Conservation (phyloP, 2,113 vertebrate genomes). For the Capra hircus region DNA sequence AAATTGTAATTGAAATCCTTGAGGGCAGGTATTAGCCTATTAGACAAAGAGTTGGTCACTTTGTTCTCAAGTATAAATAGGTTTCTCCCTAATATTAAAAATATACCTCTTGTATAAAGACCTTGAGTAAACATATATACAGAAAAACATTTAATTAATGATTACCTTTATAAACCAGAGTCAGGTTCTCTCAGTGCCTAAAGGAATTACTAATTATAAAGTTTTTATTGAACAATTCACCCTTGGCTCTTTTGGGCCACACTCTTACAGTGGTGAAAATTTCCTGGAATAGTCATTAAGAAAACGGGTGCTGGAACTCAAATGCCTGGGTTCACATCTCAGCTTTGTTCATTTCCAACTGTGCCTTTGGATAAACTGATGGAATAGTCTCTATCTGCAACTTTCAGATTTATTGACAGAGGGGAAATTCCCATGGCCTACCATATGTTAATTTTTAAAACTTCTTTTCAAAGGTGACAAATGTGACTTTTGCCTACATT, state of each 20-base stretch:
- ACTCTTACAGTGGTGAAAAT: not conserved
- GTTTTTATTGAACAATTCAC: not conserved
- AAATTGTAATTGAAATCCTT: not conserved
- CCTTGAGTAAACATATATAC: not conserved
- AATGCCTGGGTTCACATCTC: not conserved
- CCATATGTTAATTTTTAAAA: not conserved
- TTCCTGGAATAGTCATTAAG: not conserved
- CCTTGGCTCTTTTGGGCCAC: not conserved
- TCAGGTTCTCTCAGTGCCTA: not conserved
- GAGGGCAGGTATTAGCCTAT: not conserved
- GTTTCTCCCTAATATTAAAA: not conserved
- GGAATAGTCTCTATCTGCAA: not conserved
- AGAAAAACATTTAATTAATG: not conserved
- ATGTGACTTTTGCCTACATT: not conserved
- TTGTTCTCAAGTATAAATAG: not conserved
- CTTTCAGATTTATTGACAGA: not conserved
- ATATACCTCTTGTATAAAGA: not conserved
- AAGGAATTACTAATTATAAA: not conserved
- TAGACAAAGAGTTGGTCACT: not conserved
- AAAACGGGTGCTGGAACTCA: not conserved
- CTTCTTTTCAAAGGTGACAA: not conserved
- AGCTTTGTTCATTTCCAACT: not conserved
- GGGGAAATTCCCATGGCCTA: not conserved
- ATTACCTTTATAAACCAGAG: not conserved
- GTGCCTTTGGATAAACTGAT: not conserved